A percentile compares a stretch with the other conserved stretches of the same genome.
phyloP scores from a whole-genome alignment of 2,797 vertebrate genomes.

The Labroides dimidiatus region DNA sequence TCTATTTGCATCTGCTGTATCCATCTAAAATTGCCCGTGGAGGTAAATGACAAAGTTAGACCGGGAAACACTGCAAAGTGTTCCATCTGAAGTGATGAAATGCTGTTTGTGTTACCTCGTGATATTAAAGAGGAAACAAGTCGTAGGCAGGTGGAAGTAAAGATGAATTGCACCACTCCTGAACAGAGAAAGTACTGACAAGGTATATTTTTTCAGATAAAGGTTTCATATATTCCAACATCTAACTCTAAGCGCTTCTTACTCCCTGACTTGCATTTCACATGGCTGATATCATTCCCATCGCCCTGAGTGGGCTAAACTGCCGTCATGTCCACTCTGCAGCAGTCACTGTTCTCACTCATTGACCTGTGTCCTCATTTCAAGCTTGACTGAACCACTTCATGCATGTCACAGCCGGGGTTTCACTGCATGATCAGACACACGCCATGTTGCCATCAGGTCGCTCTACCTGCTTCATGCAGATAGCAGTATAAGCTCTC shows the following conservation, averaged over 20 bases:
- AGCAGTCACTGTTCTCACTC: constrained; percentile 33
- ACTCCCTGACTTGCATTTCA: background rate
- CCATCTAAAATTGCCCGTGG: constrained; percentile 29
- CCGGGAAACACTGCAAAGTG: background rate
- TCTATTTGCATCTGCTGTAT: constrained; percentile 25
- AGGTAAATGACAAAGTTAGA: constrained; percentile 25
- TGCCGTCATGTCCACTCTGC: constrained; percentile 34
- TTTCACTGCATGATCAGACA: constrained; percentile 18
- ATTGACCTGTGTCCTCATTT: constrained; percentile 50
- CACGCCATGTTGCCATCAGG: constrained; percentile 11
- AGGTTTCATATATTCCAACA: too few relatives aligned
- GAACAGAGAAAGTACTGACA: background rate
- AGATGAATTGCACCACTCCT: background rate
- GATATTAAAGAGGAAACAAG: background rate
- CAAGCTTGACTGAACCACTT: constrained; percentile 26
- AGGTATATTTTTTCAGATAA: too few relatives aligned
- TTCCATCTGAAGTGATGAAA: background rate
- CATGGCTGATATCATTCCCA: background rate
- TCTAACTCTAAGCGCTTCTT: constrained; percentile 1
- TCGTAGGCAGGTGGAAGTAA: background rate
- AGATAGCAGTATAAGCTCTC: constrained; percentile 53
- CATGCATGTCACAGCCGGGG: constrained; percentile 34
- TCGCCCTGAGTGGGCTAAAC: constrained; percentile 12
- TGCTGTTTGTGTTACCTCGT: constrained; percentile 9
- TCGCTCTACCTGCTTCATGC: constrained; percentile 46